Percentiles rank a stretch among this genome's conserved stretches.
phyloP scores from a whole-genome alignment of 2,797 vertebrate species.

The Trematocara caparti region DNA sequence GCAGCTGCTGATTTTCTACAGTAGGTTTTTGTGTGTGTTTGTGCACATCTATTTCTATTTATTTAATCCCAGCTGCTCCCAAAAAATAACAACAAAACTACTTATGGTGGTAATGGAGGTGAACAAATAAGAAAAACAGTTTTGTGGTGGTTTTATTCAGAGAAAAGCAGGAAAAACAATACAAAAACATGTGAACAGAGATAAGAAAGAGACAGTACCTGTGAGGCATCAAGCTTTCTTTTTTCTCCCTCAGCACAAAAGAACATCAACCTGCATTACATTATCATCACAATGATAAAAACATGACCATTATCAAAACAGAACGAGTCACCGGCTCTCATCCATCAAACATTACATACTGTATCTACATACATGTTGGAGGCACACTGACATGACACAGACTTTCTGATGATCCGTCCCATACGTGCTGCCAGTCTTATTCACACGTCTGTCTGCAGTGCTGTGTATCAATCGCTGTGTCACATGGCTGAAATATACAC shows the following conservation, averaged over 20 bases:
- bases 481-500: neutral
- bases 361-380: neutral
- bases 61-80: neutral
- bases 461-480: neutral
- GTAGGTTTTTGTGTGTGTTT: neutral
- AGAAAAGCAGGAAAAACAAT: neutral
- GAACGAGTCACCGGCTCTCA: neutral
- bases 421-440: neutral
- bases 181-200: slow-evolving; percentile 29
- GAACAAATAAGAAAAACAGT: slow-evolving; percentile 19
- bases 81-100: neutral
- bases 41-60: neutral
- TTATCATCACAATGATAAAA: slow-evolving; percentile 78
- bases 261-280: slow-evolving; percentile 93
- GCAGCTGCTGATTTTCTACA: neutral
- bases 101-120: neutral
- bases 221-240: slow-evolving; percentile 36
- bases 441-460: neutral
- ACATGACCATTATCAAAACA: slow-evolving; percentile 28
- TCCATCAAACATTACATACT: neutral
- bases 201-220: slow-evolving; percentile 57
- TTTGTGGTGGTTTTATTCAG: slow-evolving; percentile 38
- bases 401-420: neutral
- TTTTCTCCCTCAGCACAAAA: slow-evolving; percentile 85
- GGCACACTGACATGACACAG: slow-evolving; percentile 34